Evolutionary conservation across 2,888 invertebrate genomes (phyloP), one percentile per base, ranked within the genome.

Genomic region (Lochmaea capreae): DNA sequence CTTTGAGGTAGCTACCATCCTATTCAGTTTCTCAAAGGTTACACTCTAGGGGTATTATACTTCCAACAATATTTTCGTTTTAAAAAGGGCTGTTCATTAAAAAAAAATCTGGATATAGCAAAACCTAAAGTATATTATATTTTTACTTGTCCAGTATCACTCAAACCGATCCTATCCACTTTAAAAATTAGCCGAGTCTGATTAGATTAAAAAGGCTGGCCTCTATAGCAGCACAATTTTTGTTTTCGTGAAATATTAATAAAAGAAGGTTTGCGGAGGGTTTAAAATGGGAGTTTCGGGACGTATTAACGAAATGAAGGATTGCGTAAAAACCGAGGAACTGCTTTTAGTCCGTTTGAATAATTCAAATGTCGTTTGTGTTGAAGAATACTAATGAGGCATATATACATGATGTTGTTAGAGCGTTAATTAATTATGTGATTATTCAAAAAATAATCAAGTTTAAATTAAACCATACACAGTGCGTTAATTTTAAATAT

Each of bases 231-330:
- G 43, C 46, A 66, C 62, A 67, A 72, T 72, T 76, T 73, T 73
- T 67, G 70, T 67, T 67, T 65, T 43, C 46, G 61, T 73, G 61
- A 76, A 76, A 72, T 71, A 69, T 75, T 70, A 71, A 76, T 72
- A 71, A 76, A 63, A 71, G 59, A 67, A 62, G 63, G 59, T 65
- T 72, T 59, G 52, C 52, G 33, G 61, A 63, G 63, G 54, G 71
- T 71, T 71, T 71, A 42, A 65, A 65, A 75, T 65, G 67, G 67
- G 67, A 67, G 61, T 74, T 70, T 65, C 61, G 52, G 58, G 66
- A 65, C 42, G 57, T 58, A 67, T 58, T 67, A 67, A 67, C 39
- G 58, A 57, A 67, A 67, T 67, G 67, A 67, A 58, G 67, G 58
- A 58, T 67, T 58, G 57, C 39, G 57, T 10, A 58, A 58, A 57